Conservation (phyloP, 2,797 vertebrate genomes). For the Coendou prehensilis region DNA sequence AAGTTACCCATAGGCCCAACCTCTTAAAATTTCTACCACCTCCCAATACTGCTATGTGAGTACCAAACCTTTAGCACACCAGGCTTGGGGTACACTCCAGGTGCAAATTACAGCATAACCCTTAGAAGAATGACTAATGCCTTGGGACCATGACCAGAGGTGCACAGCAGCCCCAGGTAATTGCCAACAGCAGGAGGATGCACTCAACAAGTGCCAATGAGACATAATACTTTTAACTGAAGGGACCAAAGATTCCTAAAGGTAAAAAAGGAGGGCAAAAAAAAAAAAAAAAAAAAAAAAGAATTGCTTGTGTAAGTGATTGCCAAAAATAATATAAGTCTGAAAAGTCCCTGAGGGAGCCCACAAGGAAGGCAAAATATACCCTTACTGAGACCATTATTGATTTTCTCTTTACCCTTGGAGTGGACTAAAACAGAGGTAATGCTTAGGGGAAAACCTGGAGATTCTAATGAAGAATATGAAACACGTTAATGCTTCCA, state of each 20-base stretch:
- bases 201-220: not conserved
- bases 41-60: not conserved
- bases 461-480: not conserved
- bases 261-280: not conserved
- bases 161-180: not conserved
- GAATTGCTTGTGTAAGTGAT: not conserved
- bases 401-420: slow-evolving; percentile 34
- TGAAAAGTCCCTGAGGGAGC: not conserved
- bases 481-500: not conserved
- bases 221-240: not conserved
- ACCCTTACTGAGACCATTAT: not conserved
- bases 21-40: not conserved
- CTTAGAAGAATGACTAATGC: not conserved
- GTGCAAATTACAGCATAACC: not conserved
- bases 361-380: not conserved
- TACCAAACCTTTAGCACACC: not conserved
- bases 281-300: not conserved
- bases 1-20: not conserved
- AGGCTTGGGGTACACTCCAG: too few species aligned
- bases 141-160: not conserved
- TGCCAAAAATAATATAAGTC: slow-evolving; percentile 10
- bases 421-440: not conserved
- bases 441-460: not conserved
- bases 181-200: not conserved
- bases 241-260: not conserved